phyloP scores from a whole-genome alignment of 2,113 vertebrate species.

The Aegithalos caudatus region DNA sequence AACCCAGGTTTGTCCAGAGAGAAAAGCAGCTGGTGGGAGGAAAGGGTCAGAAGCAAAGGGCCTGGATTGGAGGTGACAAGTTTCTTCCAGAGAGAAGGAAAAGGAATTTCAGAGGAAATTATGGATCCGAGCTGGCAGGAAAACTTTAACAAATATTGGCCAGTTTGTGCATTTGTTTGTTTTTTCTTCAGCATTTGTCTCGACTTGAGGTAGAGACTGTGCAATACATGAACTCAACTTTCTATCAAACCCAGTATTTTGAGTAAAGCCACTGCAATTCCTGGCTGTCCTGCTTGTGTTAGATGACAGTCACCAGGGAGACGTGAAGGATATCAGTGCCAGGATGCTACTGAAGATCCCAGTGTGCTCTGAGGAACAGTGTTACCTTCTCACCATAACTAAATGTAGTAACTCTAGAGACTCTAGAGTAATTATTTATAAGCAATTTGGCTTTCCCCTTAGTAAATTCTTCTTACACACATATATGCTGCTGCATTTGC shows the following conservation, averaged over 20 bases:
- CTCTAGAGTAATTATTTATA: neutral
- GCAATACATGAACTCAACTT: neutral
- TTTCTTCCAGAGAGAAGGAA: neutral
- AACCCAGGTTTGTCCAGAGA: neutral
- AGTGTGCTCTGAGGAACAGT: neutral
- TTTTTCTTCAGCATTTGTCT: neutral
- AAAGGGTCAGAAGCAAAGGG: neutral
- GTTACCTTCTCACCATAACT: neutral
- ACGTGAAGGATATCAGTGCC: neutral
- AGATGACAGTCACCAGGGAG: neutral
- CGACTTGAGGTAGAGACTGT: neutral
- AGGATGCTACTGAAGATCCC: neutral
- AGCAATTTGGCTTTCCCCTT: neutral
- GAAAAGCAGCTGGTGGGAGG: neutral
- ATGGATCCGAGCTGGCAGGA: neutral
- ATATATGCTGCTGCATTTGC: neutral
- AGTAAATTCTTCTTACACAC: neutral
- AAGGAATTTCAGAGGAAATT: neutral
- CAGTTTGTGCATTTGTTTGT: neutral
- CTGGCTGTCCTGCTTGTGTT: neutral
- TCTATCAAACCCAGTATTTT: neutral
- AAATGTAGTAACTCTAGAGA: neutral
- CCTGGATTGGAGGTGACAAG: neutral
- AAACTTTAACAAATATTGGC: neutral
- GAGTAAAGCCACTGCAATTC: neutral